Conservation (phyloP, 92 coral and sea anemone genomes). For the Phenganax subtilis region DNA sequence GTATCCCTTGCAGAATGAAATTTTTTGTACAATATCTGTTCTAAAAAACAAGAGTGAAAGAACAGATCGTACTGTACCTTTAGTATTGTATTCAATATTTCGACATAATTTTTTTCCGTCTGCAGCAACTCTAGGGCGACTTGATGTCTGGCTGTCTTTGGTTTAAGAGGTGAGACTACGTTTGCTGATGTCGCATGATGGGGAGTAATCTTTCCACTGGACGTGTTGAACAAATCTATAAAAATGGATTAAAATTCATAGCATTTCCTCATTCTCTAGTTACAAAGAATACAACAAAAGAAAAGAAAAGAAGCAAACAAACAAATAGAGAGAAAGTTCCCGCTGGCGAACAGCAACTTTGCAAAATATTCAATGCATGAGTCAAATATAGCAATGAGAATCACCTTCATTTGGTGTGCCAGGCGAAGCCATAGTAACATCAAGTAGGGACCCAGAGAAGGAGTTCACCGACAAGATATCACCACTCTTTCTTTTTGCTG, state of each 20-base stretch:
- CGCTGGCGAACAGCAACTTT: no score
- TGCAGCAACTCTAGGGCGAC: conserved; percentile 89
- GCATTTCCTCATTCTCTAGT: no score
- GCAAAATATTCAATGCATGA: not conserved
- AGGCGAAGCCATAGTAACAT: conserved; percentile 76
- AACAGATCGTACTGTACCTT: conserved; percentile 55
- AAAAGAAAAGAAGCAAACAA: no score
- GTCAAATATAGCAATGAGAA: not conserved
- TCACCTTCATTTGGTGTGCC: conserved; percentile 65
- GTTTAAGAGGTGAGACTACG: conserved; percentile 59
- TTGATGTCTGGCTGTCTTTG: conserved; percentile 90
- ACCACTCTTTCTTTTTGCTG: conserved; percentile 74
- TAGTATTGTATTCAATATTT: conserved; percentile 73
- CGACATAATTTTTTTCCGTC: conserved; percentile 91
- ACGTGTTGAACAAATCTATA: conserved; percentile 45
- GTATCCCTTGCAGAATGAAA: not conserved
- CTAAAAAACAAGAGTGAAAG: not conserved
- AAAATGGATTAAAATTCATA: not conserved
- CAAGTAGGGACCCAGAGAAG: conserved; percentile 73
- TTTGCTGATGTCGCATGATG: conserved; percentile 48
- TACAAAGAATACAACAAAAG: no score
- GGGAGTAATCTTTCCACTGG: conserved; percentile 73
- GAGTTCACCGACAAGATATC: conserved; percentile 67
- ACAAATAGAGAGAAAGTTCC: no score
- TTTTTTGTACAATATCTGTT: not conserved